A percentile compares a stretch with the other conserved stretches of the same genome.
Conservation (phyloP, 37 sponge, comb jelly and placozoan genomes). For the Cladorhizidae sp. region DNA sequence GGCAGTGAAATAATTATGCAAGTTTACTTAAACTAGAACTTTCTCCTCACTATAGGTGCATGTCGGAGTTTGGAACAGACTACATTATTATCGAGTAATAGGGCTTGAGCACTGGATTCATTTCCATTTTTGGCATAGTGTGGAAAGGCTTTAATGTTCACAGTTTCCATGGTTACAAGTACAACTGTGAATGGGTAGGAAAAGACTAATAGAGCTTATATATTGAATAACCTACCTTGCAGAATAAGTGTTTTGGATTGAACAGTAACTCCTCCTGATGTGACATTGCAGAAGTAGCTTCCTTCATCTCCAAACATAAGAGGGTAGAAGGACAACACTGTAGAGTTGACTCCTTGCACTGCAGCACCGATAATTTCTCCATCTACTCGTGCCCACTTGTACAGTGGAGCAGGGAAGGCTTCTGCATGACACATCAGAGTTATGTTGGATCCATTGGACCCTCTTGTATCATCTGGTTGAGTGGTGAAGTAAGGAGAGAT, state of each 20-base stretch:
- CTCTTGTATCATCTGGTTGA: background rate
- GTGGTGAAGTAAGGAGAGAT: background rate
- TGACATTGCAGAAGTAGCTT: background rate
- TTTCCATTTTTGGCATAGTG: too few species aligned
- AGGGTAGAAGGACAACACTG: background rate
- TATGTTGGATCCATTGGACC: background rate
- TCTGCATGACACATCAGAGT: background rate
- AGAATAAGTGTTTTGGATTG: background rate
- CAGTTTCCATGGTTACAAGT: too few species aligned
- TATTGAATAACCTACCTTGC: background rate
- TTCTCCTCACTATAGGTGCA: too few species aligned
- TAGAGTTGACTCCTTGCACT: background rate
- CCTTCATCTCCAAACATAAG: slow-evolving; percentile 15
- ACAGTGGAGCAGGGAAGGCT: slow-evolving; percentile 2
- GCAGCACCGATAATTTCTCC: background rate
- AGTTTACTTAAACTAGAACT: too few species aligned
- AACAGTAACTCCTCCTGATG: background rate
- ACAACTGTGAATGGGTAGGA: too few species aligned
- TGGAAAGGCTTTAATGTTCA: too few species aligned
- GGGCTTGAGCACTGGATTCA: too few species aligned
- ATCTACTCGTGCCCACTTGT: background rate
- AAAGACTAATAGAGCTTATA: too few species aligned
- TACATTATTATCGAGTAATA: too few species aligned
- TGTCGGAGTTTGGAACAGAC: too few species aligned
- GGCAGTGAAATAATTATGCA: too few species aligned